These are phyloP conservation scores for Halichondria panicea DNA, from an alignment of 37 sponge, comb jelly and placozoan genomes.

Conservation along the genomic window DNA sequence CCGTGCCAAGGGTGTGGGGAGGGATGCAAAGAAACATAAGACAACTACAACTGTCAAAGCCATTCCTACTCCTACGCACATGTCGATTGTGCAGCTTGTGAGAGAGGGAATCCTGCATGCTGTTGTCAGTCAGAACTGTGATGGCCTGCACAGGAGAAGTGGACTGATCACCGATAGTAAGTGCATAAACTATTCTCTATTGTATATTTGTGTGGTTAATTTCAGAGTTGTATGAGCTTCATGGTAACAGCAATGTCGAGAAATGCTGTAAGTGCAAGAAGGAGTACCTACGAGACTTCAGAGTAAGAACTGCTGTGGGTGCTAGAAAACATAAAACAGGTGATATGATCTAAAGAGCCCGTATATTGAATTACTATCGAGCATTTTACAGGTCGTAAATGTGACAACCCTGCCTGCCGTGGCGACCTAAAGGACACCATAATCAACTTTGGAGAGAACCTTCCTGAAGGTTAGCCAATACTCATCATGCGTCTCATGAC, in stretches of 20 bases:
- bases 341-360: slow-evolving; percentile 12
- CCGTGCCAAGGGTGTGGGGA: slow-evolving; percentile 24
- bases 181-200: not conserved
- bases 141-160: slow-evolving; percentile 80
- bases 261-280: slow-evolving; percentile 48
- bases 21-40: slow-evolving; percentile 11
- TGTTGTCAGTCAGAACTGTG: slow-evolving; percentile 74
- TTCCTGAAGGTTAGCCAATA: slow-evolving; percentile 55
- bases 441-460: slow-evolving; percentile 82
- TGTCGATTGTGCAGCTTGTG: slow-evolving; percentile 68
- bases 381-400: slow-evolving; percentile 36
- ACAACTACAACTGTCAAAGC: slow-evolving; percentile 36
- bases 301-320: slow-evolving; percentile 1
- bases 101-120: slow-evolving; percentile 60
- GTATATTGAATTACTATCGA: not conserved
- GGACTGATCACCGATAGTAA: slow-evolving; percentile 62
- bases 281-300: slow-evolving; percentile 68
- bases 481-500: not conserved
- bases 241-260: slow-evolving; percentile 80
- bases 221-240: slow-evolving; percentile 68
- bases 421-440: slow-evolving; percentile 62
- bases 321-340: slow-evolving; percentile 36
- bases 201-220: not conserved
- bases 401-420: slow-evolving; percentile 64
- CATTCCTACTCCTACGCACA: slow-evolving; percentile 78